These are phyloP conservation scores for Epinephelus moara DNA, from an alignment of 2,113 vertebrate species.

Conservation along the genomic window DNA sequence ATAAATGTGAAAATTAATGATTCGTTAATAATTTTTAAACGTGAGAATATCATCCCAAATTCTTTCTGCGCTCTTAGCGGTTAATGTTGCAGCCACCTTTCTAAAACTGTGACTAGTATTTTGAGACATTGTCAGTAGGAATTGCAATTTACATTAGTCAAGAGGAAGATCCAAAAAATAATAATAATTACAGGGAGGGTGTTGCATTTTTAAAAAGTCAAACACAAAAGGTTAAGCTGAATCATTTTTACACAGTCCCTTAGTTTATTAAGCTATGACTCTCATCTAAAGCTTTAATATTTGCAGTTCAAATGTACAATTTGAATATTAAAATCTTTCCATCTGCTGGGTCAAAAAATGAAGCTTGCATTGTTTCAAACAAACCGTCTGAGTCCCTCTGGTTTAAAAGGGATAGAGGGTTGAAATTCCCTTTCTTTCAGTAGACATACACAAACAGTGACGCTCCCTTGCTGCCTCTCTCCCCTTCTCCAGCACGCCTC, in stretches of 20 bases:
- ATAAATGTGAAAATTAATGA: background rate
- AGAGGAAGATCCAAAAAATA: background rate
- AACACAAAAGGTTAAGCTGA: background rate
- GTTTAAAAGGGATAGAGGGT: constrained; percentile 55
- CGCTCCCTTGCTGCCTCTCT: constrained; percentile 88
- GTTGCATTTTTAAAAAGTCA: background rate
- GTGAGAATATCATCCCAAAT: background rate
- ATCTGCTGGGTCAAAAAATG: constrained; percentile 31
- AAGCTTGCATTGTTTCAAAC: constrained; percentile 60
- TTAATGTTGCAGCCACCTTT: background rate
- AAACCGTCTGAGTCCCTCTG: constrained; percentile 46
- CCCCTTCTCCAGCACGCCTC: constrained; percentile 84
- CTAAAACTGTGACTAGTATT: background rate
- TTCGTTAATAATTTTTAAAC: background rate
- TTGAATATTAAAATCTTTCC: constrained; percentile 32
- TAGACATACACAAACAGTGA: constrained; percentile 72
- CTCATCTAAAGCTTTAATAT: constrained; percentile 7
- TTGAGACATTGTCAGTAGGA: too few relatives aligned
- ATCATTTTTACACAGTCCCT: background rate
- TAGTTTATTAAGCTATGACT: background rate
- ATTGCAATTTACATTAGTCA: too few relatives aligned
- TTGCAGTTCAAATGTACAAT: background rate
- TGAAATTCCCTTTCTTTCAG: constrained; percentile 73
- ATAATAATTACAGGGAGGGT: background rate
- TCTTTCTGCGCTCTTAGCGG: background rate